Base-by-base conservation (phyloP, 1,140 invertebrate genomes). In the Radopholus similis region DNA sequence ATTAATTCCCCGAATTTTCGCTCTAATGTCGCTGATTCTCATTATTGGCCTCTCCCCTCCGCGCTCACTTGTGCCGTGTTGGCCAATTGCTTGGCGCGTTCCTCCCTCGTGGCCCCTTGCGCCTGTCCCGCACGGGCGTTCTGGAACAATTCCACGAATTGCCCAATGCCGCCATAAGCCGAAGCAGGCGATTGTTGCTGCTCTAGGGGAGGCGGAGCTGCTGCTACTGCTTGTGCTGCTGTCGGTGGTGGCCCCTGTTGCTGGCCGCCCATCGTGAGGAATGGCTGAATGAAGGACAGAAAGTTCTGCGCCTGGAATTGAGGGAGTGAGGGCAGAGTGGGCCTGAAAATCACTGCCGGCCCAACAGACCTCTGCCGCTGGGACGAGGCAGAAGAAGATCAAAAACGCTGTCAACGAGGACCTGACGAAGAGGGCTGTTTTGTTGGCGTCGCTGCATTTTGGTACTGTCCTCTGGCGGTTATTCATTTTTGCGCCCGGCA, bases 111-210 rank as follows among this genome's bases (percentile, higher is more conserved):
- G 26, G 13, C 18, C 21, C n/a, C 49, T 21, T 4, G 3, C 34
- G 49, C 2, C n/a, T 8, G 15, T 28, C 18, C 49, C 38, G 3
- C 28, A 18, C 8, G 38, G 30, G 34, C 38, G 30, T 49, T 62
- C 30, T 62, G 13, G 34, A 62, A 62, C 40, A 62, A 47, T 62
- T 62, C 59, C 28, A 62, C 38, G 32, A 62, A 62, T 62, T 62
- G 59, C 21, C 40, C 40, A 62, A 62, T 62, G 21, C 38, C 38
- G 42, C 59, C 59, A 49, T 42, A 32, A 26, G 40, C n/a, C n/a
- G 38, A 38, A 15, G 34, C 37, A 59, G 26, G 15, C n/a, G n/a
- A n/a, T 44, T 44, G 40, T 53, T n/a, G 49, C n/a, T 62, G 18
- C 15, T 32, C 42, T 26, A 40, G 49, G 11, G n/a, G 38, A 32